Evolutionary conservation across 1,140 invertebrate genomes (phyloP).

Genomic region (Orchestia grillus): DNA sequence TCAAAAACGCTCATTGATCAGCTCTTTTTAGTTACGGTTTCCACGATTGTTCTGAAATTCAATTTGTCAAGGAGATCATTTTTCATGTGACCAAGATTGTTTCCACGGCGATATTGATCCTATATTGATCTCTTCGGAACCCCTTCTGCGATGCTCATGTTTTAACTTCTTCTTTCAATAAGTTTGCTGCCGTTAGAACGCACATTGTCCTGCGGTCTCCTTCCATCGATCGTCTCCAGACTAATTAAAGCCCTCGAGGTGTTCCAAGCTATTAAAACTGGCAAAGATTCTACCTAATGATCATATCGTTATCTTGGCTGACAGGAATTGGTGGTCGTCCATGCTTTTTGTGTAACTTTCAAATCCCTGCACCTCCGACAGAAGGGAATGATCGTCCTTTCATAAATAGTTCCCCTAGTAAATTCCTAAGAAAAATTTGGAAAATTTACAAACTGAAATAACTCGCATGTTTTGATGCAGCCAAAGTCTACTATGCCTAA

Average conservation of each 20-base stretch:
- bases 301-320: slow-evolving; percentile 48
- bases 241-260: slow-evolving; percentile 52
- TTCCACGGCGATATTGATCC: neutral
- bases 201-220: slow-evolving; percentile 40
- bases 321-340: slow-evolving; percentile 46
- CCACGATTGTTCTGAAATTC: slow-evolving; percentile 11
- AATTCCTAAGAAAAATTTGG: neutral
- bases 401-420: neutral
- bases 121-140: slow-evolving; percentile 38
- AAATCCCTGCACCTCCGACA: neutral
- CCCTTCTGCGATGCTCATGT: slow-evolving; percentile 21
- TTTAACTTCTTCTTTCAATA: slow-evolving; percentile 54
- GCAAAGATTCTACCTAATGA: slow-evolving; percentile 51
- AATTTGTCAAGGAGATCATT: slow-evolving; percentile 31
- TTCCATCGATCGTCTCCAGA: slow-evolving; percentile 25
- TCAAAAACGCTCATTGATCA: neutral
- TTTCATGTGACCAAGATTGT: slow-evolving; percentile 25
- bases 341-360: slow-evolving; percentile 26
- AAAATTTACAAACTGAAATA: neutral
- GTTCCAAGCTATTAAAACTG: slow-evolving; percentile 56
- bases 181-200: slow-evolving; percentile 1
- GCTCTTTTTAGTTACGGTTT: neutral
- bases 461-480: neutral
- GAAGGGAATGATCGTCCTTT: neutral
- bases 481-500: neutral